Evolutionary conservation across 2,113 vertebrate genomes (phyloP).

Genomic region (Tenebrosternarchus preto): DNA sequence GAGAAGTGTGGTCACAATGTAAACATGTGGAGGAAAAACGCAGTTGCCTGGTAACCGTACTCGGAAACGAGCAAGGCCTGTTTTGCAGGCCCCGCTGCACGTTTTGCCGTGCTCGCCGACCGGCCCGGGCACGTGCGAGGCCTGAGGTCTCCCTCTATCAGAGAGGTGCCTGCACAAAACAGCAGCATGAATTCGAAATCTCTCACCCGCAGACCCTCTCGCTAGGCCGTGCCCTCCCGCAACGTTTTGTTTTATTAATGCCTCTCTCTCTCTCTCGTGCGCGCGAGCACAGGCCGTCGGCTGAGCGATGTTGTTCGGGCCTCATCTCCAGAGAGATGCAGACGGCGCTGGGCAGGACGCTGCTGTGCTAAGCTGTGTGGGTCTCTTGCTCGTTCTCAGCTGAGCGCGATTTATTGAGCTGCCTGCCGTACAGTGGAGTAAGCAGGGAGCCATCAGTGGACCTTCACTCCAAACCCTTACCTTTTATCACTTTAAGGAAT

Average conservation of each 20-base stretch:
- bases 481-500: constrained; percentile 3
- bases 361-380: background rate
- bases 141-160: constrained; percentile 66
- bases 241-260: constrained; percentile 70
- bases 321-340: background rate
- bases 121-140: constrained; percentile 56
- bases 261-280: background rate
- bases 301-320: background rate
- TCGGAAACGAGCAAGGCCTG: constrained; percentile 57
- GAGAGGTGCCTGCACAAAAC: constrained; percentile 64
- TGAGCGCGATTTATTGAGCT: background rate
- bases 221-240: constrained; percentile 52
- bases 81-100: constrained; percentile 46
- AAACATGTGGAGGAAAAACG: background rate
- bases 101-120: constrained; percentile 67
- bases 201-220: constrained; percentile 63
- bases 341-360: background rate
- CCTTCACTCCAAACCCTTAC: background rate
- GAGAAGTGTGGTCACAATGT: background rate
- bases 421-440: background rate
- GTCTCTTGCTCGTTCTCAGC: background rate
- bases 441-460: background rate
- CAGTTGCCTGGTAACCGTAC: constrained; percentile 74
- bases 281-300: background rate
- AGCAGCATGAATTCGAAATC: constrained; percentile 75